Evolutionary conservation across 2,797 vertebrate genomes (phyloP).

Genomic region (Mus minutoides): DNA sequence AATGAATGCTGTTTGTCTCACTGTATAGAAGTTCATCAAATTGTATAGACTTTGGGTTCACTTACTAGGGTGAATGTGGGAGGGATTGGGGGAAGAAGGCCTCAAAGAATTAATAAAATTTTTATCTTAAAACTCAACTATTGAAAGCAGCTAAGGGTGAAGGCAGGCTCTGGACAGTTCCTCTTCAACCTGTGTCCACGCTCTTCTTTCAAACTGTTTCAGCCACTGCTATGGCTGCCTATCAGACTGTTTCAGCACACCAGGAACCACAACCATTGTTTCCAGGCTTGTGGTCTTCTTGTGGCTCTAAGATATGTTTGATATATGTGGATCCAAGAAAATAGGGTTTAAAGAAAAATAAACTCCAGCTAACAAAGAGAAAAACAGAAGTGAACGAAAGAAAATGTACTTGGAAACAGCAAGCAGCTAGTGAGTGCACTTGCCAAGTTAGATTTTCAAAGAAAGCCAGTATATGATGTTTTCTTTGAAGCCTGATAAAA

Average conservation of each 20-base stretch:
- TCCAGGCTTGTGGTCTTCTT: background rate
- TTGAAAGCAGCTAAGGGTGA: too few relatives aligned
- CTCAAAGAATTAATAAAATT: background rate
- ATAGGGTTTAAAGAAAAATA: conserved; percentile 95
- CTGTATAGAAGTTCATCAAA: background rate
- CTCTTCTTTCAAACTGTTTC: background rate
- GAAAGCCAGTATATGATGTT: conserved; percentile 67
- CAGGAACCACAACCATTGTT: background rate
- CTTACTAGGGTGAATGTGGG: too few relatives aligned
- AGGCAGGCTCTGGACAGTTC: background rate
- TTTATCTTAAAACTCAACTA: background rate
- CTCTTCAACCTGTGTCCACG: background rate
- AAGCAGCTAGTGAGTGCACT: conserved; percentile 92
- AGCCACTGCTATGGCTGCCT: too few relatives aligned
- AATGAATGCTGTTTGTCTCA: background rate
- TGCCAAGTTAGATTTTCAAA: conserved; percentile 93
- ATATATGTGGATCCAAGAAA: conserved; percentile 95
- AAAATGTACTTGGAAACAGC: conserved; percentile 93
- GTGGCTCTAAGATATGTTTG: conserved; percentile 76
- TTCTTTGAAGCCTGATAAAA: background rate
- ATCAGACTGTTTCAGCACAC: background rate
- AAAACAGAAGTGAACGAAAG: conserved; percentile 96
- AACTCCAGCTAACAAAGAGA: conserved; percentile 93
- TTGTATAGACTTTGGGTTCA: background rate
- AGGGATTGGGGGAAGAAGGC: background rate